These are phyloP conservation scores for Agrotis exclamationis DNA, from an alignment of 2,888 invertebrate genomes.

Conservation along the genomic window DNA sequence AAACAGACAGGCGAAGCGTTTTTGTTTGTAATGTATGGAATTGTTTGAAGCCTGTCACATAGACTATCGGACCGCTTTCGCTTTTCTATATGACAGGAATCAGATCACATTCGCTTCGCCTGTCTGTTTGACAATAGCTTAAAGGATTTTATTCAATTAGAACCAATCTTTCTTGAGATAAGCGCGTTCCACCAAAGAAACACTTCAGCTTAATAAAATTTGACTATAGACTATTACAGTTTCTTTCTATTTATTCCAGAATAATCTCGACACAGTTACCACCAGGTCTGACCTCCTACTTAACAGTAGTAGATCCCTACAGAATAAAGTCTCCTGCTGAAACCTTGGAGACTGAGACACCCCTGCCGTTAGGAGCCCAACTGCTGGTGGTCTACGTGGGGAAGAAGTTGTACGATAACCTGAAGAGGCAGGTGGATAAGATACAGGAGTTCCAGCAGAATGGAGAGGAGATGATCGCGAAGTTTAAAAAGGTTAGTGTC, in stretches of 20 bases:
- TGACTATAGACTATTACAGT: no score
- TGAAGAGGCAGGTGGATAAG: conserved; percentile 83
- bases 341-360: conserved; percentile 92
- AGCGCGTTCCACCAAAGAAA: no score
- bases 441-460: conserved; percentile 83
- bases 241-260: conserved; percentile 87
- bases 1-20: no score
- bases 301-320: conserved; percentile 96
- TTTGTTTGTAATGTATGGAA: no score
- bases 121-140: no score
- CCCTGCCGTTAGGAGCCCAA: conserved; percentile 95
- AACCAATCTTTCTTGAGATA: no score
- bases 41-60: no score
- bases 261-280: conserved; percentile 95
- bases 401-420: conserved; percentile 90
- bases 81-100: no score
- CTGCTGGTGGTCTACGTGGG: conserved; percentile 95
- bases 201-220: no score
- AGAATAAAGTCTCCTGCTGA: conserved; percentile 96
- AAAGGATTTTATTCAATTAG: no score
- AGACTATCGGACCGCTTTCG: no score
- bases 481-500: conserved; percentile 81
- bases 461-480: conserved; percentile 85
- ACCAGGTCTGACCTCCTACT: conserved; percentile 94
- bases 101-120: no score